Base-by-base conservation (phyloP, 1,140 invertebrate genomes). In the Platyscapa corneri region DNA sequence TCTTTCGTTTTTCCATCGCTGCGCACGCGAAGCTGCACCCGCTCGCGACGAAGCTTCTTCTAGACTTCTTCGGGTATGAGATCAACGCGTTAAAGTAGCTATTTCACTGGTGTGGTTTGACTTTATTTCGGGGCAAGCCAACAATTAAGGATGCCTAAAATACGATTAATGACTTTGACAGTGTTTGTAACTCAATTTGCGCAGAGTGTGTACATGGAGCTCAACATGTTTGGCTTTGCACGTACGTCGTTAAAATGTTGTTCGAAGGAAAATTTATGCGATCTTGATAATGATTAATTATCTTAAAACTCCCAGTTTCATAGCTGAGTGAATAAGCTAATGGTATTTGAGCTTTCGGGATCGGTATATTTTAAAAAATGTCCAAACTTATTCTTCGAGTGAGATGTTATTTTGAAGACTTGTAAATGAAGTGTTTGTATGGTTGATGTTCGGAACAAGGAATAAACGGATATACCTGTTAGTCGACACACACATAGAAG, bases 1-100 rank as follows among this genome's bases (percentile, higher is more conserved):
- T 78, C 49, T 18, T 37, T 78, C 27, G 23, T 32, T 67, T 67
- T 80, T 74, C 70, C 39, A n/a, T 39, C 70, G n/a, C 42, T 74
- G 42, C 37, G 30, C 10, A 18, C 75, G 46, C 75, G 75, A 49
- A 3, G 5, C 42, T 56, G 46, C 74, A 76, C 39, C 14, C 74
- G 42, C 42, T 23, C 27, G 8, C n/a, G n/a, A 30, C 5, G 27
- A 27, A 14, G 53, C 46, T 77, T 56, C 2, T 12, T 53, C 3
- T n/a, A n/a, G 46, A 12, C 34, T 77, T n/a, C 75, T 34, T 20
- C 30, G 23, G 16, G 30, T 53, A 20, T 30, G 42, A 56, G 23
- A 30, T 77, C 8, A 3, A 27, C 30, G 20, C 56, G 23, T 18
- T 16, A 20, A 53, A 1, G 49, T 27, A 75, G n/a, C 8, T 49